phyloP scores from a whole-genome alignment of 2,888 invertebrate species.

The Pseudococcus jackbeardsleyi region DNA sequence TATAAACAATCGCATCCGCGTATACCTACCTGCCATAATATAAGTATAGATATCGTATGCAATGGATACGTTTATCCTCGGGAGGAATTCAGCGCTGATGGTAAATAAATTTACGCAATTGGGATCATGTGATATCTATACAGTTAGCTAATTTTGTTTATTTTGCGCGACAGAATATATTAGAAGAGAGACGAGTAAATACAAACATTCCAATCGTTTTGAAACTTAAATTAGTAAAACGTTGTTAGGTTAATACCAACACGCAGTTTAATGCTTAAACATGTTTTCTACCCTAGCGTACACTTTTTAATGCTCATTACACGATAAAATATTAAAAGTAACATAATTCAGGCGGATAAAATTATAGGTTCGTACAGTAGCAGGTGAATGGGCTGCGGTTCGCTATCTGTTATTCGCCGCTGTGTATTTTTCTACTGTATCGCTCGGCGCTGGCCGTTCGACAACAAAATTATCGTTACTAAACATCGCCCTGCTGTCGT shows the following conservation, averaged over 20 bases:
- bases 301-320: constrained; percentile 61
- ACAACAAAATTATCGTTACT: constrained; percentile 59
- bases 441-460: constrained; percentile 34
- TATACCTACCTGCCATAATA: not conserved
- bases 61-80: constrained; percentile 2
- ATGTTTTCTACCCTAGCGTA: constrained; percentile 58
- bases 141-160: constrained; percentile 59
- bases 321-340: constrained; percentile 63
- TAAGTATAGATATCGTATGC: not conserved
- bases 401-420: constrained; percentile 49
- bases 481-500: constrained; percentile 58
- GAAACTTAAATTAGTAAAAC: constrained; percentile 59
- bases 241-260: constrained; percentile 59
- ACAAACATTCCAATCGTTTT: constrained; percentile 63
- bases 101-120: constrained; percentile 57
- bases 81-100: not conserved
- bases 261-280: constrained; percentile 62
- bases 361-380: constrained; percentile 61
- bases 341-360: constrained; percentile 61
- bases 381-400: constrained; percentile 60
- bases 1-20: not conserved
- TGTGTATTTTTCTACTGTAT: constrained; percentile 53
- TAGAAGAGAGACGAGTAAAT: constrained; percentile 39
- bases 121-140: constrained; percentile 29
- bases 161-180: constrained; percentile 54